Percentiles rank a stretch among this genome's conserved stretches.
phyloP scores from a whole-genome alignment of 2,113 vertebrate genomes.

The Rostratula benghalensis region DNA sequence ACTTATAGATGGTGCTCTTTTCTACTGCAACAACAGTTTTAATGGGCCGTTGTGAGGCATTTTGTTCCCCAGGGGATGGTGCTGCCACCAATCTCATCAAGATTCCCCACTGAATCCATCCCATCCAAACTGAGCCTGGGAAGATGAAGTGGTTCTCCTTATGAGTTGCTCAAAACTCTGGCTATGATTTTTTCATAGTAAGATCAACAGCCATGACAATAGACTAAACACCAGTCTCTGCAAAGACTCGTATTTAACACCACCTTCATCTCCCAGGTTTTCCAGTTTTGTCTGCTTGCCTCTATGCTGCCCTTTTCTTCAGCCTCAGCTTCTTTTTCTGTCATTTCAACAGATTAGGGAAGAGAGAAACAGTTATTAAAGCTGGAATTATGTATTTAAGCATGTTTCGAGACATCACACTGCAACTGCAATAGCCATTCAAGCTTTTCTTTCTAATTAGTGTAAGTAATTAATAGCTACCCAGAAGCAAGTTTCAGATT shows the following conservation, averaged over 20 bases:
- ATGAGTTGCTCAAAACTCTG: neutral
- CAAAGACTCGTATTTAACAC: neutral
- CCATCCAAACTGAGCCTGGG: neutral
- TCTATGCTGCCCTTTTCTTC: neutral
- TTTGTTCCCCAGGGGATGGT: neutral
- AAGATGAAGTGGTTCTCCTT: neutral
- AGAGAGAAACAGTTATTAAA: neutral
- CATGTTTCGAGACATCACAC: neutral
- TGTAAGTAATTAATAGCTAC: neutral
- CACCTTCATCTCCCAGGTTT: neutral
- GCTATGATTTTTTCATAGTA: neutral
- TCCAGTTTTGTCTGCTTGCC: neutral
- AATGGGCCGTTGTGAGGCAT: neutral
- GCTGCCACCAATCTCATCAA: neutral
- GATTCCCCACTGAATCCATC: neutral
- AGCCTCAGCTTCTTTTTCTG: neutral
- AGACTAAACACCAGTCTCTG: neutral
- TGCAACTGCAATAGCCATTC: neutral
- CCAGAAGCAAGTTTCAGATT: neutral
- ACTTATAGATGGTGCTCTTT: neutral
- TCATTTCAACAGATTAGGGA: neutral
- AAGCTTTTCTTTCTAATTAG: constrained; percentile 8
- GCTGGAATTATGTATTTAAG: neutral
- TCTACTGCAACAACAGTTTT: neutral
- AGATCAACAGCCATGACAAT: neutral